phyloP scores from a whole-genome alignment of 2,797 vertebrate genomes.

The Acanthurus tractus region DNA sequence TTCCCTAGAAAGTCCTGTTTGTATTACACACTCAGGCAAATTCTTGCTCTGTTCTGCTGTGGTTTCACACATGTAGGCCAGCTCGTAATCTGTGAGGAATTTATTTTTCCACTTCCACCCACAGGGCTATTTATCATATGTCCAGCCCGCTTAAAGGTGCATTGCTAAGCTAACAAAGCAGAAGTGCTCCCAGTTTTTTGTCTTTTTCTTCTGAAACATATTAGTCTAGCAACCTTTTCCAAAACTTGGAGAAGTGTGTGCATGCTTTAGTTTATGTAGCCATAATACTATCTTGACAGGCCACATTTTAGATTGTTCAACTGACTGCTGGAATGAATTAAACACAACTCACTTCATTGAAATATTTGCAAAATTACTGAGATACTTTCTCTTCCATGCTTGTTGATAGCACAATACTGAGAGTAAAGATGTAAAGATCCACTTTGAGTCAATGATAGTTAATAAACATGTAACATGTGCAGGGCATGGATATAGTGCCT shows the following conservation, averaged over 20 bases:
- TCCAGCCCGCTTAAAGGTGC: constrained; percentile 36
- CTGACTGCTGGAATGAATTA: constrained; percentile 22
- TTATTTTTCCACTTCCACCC: constrained; percentile 66
- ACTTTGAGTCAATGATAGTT: background rate
- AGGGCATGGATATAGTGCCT: constrained; percentile 12
- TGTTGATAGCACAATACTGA: background rate
- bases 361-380: constrained; percentile 34
- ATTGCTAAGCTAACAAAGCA: constrained; percentile 46
- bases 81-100: constrained; percentile 72
- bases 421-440: background rate
- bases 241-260: background rate
- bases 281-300: background rate
- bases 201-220: background rate
- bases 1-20: constrained; percentile 46
- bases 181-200: constrained; percentile 13
- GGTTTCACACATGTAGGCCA: constrained; percentile 70
- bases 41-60: constrained; percentile 45
- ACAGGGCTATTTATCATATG: constrained; percentile 57
- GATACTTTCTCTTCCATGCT: constrained; percentile 9
- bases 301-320: constrained; percentile 2
- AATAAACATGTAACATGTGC: constrained; percentile 6
- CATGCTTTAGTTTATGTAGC: background rate
- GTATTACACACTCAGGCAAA: constrained; percentile 29
- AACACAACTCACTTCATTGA: constrained; percentile 19
- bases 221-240: constrained; percentile 8